Conservation (phyloP, 2,797 vertebrate species). For the Iguana delicatissima region DNA sequence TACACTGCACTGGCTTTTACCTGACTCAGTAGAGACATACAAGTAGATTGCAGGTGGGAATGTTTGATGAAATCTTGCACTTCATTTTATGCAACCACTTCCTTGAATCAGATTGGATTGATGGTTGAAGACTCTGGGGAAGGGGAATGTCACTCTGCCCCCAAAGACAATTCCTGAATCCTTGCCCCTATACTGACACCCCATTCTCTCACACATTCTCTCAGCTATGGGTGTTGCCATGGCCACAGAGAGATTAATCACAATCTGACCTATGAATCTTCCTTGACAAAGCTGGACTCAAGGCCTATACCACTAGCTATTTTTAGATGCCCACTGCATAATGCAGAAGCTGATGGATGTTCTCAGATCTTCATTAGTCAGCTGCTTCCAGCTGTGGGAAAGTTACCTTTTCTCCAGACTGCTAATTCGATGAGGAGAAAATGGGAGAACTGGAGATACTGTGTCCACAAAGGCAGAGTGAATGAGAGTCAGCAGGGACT, state of each 20-base stretch:
- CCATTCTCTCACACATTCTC: constrained; percentile 41
- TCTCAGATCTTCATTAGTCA: constrained; percentile 67
- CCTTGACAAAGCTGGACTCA: constrained; percentile 59
- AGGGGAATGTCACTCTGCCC: background rate
- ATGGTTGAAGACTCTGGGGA: background rate
- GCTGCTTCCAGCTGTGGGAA: constrained; percentile 43
- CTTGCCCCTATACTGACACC: background rate
- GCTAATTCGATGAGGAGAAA: constrained; percentile 20
- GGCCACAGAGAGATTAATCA: constrained; percentile 65
- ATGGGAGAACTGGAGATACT: background rate
- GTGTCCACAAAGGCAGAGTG: background rate
- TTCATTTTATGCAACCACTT: background rate
- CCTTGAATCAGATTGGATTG: background rate
- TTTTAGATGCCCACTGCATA: constrained; percentile 72
- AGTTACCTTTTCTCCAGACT: constrained; percentile 5
- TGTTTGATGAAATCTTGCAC: too few species aligned
- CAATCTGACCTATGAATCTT: constrained; percentile 63
- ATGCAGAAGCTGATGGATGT: constrained; percentile 65
- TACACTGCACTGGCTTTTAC: too few species aligned
- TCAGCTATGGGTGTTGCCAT: constrained; percentile 71
- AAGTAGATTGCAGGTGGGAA: too few species aligned
- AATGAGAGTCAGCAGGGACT: background rate
- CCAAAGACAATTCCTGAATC: fast-evolving
- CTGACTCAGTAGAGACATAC: too few species aligned
- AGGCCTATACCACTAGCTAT: constrained; percentile 73